A percentile compares a stretch with the other conserved stretches of the same genome.
Evolutionary conservation across 2,797 vertebrate species (phyloP).

Genomic region (Urosaurus nigricauda): DNA sequence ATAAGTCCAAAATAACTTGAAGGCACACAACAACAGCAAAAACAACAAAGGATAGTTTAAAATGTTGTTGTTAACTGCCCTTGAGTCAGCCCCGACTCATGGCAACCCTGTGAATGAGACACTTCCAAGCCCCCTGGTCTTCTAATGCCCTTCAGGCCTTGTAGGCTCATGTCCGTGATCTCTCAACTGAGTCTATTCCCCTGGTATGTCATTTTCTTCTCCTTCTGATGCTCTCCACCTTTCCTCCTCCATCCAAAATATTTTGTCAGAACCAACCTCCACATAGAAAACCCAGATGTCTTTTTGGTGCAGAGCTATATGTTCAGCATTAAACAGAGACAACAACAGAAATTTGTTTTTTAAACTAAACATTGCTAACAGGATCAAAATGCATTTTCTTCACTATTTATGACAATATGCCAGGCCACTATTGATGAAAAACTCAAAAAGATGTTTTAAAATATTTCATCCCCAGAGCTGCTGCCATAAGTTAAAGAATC

Average conservation of each 20-base stretch:
- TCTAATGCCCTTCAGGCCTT: too few relatives aligned
- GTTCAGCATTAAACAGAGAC: not conserved
- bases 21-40: too few relatives aligned
- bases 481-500: not conserved
- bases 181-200: too few relatives aligned
- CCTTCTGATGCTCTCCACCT: too few relatives aligned
- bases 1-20: too few relatives aligned
- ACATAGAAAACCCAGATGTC: not conserved
- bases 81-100: too few relatives aligned
- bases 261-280: not conserved
- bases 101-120: too few relatives aligned
- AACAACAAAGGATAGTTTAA: not conserved
- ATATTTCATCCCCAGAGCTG: not conserved
- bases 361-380: not conserved
- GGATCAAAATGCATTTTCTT: conserved; percentile 29
- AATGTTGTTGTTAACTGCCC: not conserved
- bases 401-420: not conserved
- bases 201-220: too few relatives aligned
- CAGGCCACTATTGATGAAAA: not conserved
- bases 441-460: not conserved
- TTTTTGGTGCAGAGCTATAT: not conserved
- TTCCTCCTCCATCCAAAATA: not conserved
- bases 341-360: fast-evolving
- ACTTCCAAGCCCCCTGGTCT: too few relatives aligned
- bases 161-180: too few relatives aligned